Evolutionary conservation across 2,888 invertebrate species (phyloP).

Genomic region (Penaeus monodon): DNA sequence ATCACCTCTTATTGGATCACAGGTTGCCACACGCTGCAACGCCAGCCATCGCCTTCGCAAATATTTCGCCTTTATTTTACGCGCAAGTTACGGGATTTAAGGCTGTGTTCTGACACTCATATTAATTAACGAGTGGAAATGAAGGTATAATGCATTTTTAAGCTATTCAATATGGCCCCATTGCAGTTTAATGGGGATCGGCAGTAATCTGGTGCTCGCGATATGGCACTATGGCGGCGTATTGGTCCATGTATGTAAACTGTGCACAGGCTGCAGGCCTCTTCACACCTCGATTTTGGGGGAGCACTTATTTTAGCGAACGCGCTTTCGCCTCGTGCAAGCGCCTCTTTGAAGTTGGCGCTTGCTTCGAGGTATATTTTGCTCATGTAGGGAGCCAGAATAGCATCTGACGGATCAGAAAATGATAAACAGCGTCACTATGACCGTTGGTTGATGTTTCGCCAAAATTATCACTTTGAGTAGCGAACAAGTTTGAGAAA

Average conservation of each 20-base stretch:
- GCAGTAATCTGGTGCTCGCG: background rate
- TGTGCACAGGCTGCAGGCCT: conserved; percentile 50
- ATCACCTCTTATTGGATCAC: conserved; percentile 59
- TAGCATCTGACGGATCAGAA: too few relatives aligned
- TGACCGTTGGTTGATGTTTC: background rate
- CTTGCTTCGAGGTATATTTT: too few relatives aligned
- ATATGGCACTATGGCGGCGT: conserved; percentile 36
- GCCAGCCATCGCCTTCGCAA: background rate
- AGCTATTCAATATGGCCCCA: too few relatives aligned
- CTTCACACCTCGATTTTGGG: conserved; percentile 45
- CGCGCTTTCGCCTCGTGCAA: background rate
- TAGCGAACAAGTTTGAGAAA: conserved; percentile 63
- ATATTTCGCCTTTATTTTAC: too few relatives aligned
- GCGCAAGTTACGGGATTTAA: background rate
- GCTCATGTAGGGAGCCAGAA: too few relatives aligned
- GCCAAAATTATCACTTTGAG: conserved; percentile 43
- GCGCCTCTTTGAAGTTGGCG: too few relatives aligned
- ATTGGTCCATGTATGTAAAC: conserved; percentile 61
- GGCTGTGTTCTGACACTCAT: too few relatives aligned
- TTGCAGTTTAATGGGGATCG: too few relatives aligned
- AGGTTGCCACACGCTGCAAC: conserved; percentile 23
- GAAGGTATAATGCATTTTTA: too few relatives aligned
- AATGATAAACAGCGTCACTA: too few relatives aligned
- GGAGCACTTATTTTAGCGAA: conserved; percentile 34
- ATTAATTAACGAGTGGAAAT: too few relatives aligned